Percentiles rank a stretch among this genome's conserved stretches.
phyloP scores from a whole-genome alignment of 2,113 vertebrate genomes.

The Lycaon pictus region DNA sequence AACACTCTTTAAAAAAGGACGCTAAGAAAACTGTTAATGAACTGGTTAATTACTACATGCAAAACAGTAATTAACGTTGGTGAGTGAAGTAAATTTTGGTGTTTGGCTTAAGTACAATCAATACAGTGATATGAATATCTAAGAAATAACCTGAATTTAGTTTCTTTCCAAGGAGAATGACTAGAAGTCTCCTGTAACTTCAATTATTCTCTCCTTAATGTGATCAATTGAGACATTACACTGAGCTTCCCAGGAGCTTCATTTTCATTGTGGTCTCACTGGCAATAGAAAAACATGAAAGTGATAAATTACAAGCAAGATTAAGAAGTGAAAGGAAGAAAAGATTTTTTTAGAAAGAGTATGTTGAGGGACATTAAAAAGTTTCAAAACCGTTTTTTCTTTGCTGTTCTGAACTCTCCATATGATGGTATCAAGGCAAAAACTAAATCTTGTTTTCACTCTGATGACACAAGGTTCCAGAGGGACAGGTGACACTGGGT shows the following conservation, averaged over 20 bases:
- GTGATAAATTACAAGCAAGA: background rate
- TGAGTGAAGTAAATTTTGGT: background rate
- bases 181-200: background rate
- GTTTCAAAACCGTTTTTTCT: conserved; percentile 5
- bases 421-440: background rate
- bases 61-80: background rate
- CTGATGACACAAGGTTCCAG: background rate
- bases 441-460: background rate
- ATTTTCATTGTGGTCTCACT: background rate
- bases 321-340: background rate
- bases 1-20: background rate
- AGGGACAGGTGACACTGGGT: background rate
- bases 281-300: background rate
- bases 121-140: background rate
- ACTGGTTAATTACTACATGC: background rate
- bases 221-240: conserved; percentile 14
- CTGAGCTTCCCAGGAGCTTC: background rate
- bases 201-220: background rate
- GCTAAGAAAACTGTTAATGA: background rate
- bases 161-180: conserved; percentile 35
- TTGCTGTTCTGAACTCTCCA: conserved; percentile 34
- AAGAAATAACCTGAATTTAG: conserved; percentile 52
- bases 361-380: background rate
- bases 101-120: conserved; percentile 46
- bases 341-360: background rate